These are phyloP conservation scores for Lepisosteus osseus DNA, from an alignment of 2,113 vertebrate species.

Conservation along the genomic window DNA sequence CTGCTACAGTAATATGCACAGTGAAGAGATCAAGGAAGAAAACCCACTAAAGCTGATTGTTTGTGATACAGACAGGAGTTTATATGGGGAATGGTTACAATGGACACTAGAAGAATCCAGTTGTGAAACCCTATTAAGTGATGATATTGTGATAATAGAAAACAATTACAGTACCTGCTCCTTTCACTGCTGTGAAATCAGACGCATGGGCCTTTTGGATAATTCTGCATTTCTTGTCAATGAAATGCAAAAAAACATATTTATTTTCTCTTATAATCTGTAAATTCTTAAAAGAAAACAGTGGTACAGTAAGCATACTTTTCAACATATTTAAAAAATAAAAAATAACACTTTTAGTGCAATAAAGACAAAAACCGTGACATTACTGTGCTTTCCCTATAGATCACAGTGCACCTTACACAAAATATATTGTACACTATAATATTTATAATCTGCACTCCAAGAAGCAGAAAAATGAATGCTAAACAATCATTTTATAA, in stretches of 20 bases:
- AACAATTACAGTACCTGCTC: neutral
- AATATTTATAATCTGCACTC: slow-evolving; percentile 65
- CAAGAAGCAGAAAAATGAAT: slow-evolving; percentile 72
- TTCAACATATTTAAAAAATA: slow-evolving; percentile 9
- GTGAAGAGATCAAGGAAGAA: no score
- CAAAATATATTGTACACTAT: slow-evolving; percentile 71
- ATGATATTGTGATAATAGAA: no score
- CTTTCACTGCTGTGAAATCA: neutral
- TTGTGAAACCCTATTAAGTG: no score
- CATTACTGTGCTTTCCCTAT: slow-evolving; percentile 74
- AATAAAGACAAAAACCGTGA: slow-evolving; percentile 79
- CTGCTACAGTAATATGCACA: no score
- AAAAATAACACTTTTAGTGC: slow-evolving; percentile 75
- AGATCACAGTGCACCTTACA: slow-evolving; percentile 80
- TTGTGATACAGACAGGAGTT: no score
- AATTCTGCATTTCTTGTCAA: slow-evolving; percentile 6
- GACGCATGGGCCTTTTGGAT: neutral
- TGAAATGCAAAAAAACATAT: neutral
- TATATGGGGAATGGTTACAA: no score
- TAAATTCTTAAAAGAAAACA: slow-evolving; percentile 8
- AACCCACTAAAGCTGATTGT: no score
- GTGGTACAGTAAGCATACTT: slow-evolving; percentile 14
- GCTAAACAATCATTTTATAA: slow-evolving; percentile 65
- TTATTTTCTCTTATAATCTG: slow-evolving; percentile 6
- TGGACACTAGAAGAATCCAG: no score